Percentiles rank a stretch among this genome's conserved stretches.
These are phyloP conservation scores for Yponomeuta evonymella DNA, from an alignment of 2,888 invertebrate genomes.

Conservation along the genomic window DNA sequence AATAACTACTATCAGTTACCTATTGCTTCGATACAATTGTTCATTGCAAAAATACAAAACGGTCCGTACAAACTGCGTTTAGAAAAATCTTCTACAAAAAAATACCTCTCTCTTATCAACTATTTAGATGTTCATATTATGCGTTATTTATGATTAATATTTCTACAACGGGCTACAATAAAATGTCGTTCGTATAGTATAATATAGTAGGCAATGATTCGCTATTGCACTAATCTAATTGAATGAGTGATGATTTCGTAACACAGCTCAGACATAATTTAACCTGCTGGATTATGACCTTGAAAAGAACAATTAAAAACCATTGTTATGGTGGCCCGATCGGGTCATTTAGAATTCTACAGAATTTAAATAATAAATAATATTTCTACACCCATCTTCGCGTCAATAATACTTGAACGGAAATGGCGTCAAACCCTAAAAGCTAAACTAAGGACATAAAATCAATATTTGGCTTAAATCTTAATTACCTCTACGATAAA, in stretches of 20 bases:
- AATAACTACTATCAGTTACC: constrained; percentile 56
- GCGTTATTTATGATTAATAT: constrained; percentile 48
- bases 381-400: constrained; percentile 43
- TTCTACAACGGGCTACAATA: constrained; percentile 38
- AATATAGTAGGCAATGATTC: constrained; percentile 27
- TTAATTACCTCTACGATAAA: constrained; percentile 72
- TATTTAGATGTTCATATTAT: constrained; percentile 61
- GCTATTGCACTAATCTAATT: constrained; percentile 32
- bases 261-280: constrained; percentile 24
- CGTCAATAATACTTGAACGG: constrained; percentile 69
- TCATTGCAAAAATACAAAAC: constrained; percentile 73
- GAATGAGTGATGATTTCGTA: constrained; percentile 27
- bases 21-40: constrained; percentile 63
- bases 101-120: constrained; percentile 57
- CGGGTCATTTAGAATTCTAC: constrained; percentile 3
- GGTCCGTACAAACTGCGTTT: constrained; percentile 58
- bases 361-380: constrained; percentile 68
- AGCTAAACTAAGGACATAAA: constrained; percentile 63
- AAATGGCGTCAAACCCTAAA: constrained; percentile 56
- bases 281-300: too few relatives aligned
- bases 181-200: constrained; percentile 36
- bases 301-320: too few relatives aligned
- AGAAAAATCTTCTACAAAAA: constrained; percentile 66
- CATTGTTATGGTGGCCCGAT: too few relatives aligned
- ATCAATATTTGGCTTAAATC: constrained; percentile 76